Evolutionary conservation across 2,797 vertebrate genomes (phyloP).

Genomic region (Sebastes oblongus): DNA sequence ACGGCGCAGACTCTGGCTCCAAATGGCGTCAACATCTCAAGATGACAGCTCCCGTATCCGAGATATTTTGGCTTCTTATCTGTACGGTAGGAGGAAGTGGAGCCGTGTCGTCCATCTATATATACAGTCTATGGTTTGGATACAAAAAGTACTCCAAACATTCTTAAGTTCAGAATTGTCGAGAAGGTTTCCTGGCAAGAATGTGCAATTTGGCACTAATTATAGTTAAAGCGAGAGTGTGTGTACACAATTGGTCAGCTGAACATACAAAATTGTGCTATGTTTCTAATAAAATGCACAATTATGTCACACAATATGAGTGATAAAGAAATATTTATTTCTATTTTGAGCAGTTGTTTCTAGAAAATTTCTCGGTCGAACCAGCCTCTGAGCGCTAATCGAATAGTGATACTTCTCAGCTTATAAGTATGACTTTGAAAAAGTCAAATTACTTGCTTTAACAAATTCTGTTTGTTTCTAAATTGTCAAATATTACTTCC

Average conservation of each 20-base stretch:
- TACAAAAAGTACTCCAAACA: neutral
- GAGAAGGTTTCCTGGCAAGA: neutral
- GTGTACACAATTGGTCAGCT: neutral
- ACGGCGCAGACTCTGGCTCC: too few species aligned
- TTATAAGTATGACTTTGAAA: neutral
- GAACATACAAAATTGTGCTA: neutral
- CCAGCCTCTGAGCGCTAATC: neutral
- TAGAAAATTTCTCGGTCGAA: too few species aligned
- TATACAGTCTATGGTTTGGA: neutral
- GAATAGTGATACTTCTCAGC: neutral
- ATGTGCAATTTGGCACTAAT: neutral
- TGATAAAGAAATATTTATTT: too few species aligned
- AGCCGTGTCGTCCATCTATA: too few species aligned
- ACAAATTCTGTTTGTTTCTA: neutral
- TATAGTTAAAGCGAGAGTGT: too few species aligned
- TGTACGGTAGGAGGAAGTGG: too few species aligned
- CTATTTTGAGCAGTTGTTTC: too few species aligned
- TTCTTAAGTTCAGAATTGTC: neutral
- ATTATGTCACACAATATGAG: too few species aligned
- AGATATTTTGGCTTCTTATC: too few species aligned
- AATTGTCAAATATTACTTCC: too few species aligned
- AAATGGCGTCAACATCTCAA: too few species aligned
- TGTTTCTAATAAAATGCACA: neutral
- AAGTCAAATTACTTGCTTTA: neutral
- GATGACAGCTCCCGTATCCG: too few species aligned